Evolutionary conservation across 2,113 vertebrate genomes (phyloP).

Genomic region (Bos taurus): ARS-UCD2.0 NC_037328.1:68820501-68821000

Average conservation of each 20-base stretch:
- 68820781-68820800: neutral
- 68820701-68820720: neutral
- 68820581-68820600: neutral
- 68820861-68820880: neutral
- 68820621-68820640: neutral
- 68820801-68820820: neutral
- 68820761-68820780: neutral
- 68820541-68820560: neutral
- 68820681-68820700: neutral
- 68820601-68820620: neutral
- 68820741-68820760: neutral
- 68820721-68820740: neutral
- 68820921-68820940: neutral
- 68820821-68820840: neutral
- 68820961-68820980: too few species aligned
- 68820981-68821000: too few species aligned
- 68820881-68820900: neutral
- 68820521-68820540: neutral
- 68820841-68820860: neutral
- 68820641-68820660: neutral
- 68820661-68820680: neutral
- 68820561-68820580: neutral
- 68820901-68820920: slow-evolving; percentile 15
- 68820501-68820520: neutral
- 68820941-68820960: too few species aligned